Conservation (phyloP, 2,113 vertebrate species). For the Hydropotes inermis region DNA sequence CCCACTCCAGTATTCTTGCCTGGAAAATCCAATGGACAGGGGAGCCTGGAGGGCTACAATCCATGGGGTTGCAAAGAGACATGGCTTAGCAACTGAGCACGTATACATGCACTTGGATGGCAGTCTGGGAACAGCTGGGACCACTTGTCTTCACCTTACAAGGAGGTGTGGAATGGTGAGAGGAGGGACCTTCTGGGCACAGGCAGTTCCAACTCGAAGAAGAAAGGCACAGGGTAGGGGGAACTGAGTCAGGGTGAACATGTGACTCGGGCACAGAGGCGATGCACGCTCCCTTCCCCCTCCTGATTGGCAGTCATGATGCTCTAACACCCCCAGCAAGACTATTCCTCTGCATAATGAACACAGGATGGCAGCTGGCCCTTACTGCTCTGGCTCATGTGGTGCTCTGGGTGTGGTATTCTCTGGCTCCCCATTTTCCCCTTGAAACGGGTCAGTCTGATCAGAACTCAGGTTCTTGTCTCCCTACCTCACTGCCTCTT, state of each 20-base stretch:
- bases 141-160: fast-evolving
- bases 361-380: fast-evolving
- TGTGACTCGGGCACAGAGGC: background rate
- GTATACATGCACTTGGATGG: background rate
- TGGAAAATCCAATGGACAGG: background rate
- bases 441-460: background rate
- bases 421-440: background rate
- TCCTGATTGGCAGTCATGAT: background rate
- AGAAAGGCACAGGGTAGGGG: background rate
- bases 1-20: background rate
- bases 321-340: background rate
- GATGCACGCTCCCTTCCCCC: background rate
- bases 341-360: background rate
- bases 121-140: fast-evolving
- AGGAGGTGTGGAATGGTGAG: background rate
- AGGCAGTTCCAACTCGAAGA: background rate
- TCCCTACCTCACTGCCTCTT: background rate
- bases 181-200: background rate
- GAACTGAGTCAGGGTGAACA: background rate
- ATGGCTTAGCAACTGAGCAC: background rate
- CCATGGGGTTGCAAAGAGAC: background rate
- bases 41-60: background rate
- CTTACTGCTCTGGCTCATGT: background rate
- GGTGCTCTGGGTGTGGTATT: fast-evolving
- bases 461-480: background rate